phyloP scores from a whole-genome alignment of 2,113 vertebrate species.

The Cyprinodon variegatus region DNA sequence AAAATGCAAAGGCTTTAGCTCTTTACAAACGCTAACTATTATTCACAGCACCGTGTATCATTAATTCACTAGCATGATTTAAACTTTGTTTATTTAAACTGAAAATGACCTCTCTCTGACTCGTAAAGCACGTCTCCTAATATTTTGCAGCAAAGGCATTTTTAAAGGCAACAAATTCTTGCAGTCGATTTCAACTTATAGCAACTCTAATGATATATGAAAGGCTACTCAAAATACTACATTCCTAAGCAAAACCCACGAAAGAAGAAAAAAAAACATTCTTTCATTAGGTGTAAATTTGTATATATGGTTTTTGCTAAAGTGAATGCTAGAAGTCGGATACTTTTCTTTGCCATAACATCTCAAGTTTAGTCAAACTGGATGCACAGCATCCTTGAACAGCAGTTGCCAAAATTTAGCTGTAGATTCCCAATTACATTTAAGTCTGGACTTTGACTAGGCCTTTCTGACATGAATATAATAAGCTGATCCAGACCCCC shows the following conservation, averaged over 20 bases:
- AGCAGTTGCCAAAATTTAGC: too few species aligned
- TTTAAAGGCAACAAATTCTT: slow-evolving; percentile 5
- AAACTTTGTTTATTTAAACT: neutral
- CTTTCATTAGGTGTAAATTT: neutral
- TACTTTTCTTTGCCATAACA: too few species aligned
- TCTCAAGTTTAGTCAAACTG: too few species aligned
- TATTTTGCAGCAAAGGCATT: slow-evolving; percentile 7
- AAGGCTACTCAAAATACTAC: neutral
- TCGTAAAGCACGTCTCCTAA: neutral
- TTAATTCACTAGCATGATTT: neutral
- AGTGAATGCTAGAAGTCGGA: too few species aligned
- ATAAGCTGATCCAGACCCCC: too few species aligned
- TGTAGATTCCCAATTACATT: too few species aligned
- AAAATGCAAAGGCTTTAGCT: neutral
- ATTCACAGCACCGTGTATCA: slow-evolving; percentile 17
- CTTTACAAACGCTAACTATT: slow-evolving; percentile 5
- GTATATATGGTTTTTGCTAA: too few species aligned
- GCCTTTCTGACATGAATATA: too few species aligned
- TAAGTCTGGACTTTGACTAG: too few species aligned
- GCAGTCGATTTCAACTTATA: slow-evolving; percentile 1
- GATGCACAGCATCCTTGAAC: too few species aligned
- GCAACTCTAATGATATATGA: neutral
- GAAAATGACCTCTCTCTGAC: neutral
- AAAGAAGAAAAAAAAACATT: neutral
- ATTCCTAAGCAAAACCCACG: neutral